Evolutionary conservation across 2,797 vertebrate genomes (phyloP).

Genomic region (Chaunax sp.): DNA sequence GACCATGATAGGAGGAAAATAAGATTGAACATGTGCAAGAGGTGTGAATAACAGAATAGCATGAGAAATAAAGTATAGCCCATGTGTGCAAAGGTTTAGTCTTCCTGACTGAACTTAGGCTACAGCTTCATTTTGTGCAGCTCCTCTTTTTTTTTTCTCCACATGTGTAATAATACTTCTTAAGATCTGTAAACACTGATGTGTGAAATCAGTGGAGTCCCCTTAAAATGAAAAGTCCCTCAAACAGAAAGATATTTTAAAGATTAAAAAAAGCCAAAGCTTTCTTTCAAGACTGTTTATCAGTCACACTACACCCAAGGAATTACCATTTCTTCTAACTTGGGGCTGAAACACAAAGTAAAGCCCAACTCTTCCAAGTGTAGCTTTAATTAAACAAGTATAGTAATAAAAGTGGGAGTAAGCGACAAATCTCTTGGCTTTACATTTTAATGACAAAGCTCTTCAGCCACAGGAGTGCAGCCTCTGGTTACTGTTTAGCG

Average conservation of each 20-base stretch:
- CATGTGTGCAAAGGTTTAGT: too few species aligned
- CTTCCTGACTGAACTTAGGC: too few species aligned
- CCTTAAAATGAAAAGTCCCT: not conserved
- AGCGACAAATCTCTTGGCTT: not conserved
- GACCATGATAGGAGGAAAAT: too few species aligned
- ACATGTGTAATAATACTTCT: not conserved
- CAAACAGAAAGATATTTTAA: too few species aligned
- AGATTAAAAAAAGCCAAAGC: not conserved
- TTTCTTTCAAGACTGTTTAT: constrained; percentile 1
- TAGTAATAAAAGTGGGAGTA: constrained; percentile 8
- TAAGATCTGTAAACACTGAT: not conserved
- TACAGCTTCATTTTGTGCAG: too few species aligned
- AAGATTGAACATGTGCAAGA: too few species aligned
- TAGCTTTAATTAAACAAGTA: constrained; percentile 15
- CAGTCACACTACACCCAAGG: not conserved
- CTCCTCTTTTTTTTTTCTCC: not conserved
- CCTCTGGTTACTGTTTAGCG: not conserved
- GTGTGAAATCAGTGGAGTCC: not conserved
- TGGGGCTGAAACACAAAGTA: not conserved
- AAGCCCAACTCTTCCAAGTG: not conserved
- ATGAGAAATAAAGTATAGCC: too few species aligned
- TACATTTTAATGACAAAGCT: constrained; percentile 19
- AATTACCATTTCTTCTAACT: not conserved
- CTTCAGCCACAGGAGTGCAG: not conserved
- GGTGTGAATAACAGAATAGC: too few species aligned